Conservation (phyloP, 1,140 invertebrate genomes). For the Drosophila kepulauana region DNA sequence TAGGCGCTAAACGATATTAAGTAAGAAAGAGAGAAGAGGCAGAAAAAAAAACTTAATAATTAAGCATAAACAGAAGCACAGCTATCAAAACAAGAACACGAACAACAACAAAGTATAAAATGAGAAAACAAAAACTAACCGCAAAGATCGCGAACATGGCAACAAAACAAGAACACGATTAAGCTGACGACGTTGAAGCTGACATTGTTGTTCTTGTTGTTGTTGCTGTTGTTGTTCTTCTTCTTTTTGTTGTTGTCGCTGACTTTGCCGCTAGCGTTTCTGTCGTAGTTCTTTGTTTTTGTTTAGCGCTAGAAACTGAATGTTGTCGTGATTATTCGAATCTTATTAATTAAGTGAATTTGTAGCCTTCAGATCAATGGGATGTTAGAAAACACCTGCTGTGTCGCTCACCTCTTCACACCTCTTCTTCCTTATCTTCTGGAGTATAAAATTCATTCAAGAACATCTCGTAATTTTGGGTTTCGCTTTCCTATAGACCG, state of each 20-base stretch:
- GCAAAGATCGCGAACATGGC: constrained; percentile 14
- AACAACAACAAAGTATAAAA: not conserved
- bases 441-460: not conserved
- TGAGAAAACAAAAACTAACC: too few relatives aligned
- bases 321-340: constrained; percentile 6
- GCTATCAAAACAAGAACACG: constrained; percentile 23
- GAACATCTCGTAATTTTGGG: not conserved
- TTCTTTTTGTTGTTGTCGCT: not conserved
- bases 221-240: not conserved
- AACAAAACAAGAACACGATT: constrained; percentile 11
- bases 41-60: constrained; percentile 20
- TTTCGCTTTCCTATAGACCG: constrained; percentile 15
- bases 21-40: constrained; percentile 21
- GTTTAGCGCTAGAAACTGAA: constrained; percentile 19
- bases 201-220: not conserved
- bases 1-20: constrained; percentile 40
- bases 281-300: constrained; percentile 26
- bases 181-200: constrained; percentile 1
- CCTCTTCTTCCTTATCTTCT: not conserved
- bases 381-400: not conserved
- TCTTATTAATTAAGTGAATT: constrained; percentile 21
- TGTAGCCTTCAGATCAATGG: too few relatives aligned
- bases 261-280: too few relatives aligned
- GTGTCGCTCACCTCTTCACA: not conserved
- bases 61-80: constrained; percentile 17